Evolutionary conservation across 2,113 vertebrate genomes (phyloP), one percentile per base, ranked within the genome.

Genomic region (Heptranchias perlo): DNA sequence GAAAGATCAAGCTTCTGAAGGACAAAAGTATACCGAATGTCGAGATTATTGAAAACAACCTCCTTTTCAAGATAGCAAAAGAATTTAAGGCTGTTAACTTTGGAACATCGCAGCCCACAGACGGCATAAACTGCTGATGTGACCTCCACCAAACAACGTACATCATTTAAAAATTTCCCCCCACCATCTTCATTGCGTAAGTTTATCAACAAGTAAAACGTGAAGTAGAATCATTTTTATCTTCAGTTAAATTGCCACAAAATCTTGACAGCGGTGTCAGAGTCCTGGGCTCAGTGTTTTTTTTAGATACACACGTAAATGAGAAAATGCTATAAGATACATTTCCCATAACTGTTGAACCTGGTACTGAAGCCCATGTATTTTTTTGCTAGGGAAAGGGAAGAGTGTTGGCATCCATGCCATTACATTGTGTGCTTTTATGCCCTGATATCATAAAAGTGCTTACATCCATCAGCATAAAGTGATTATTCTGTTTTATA

Each of bases 1-100:
- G 92, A 94, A 94, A 94, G n/a, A 64, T 65, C 62, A 65, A 65
- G 21, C 58, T 94, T 28, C 23, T 64, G 92, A 94, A 94, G 92
- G 92, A 65, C 92, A 94, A 64, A n/a, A 5, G 6, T 62, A 16
- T 47, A 44, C 39, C 2, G 52, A 52, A 91, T n/a, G 31, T 54
- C 0, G 52, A 91, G 49, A 91, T 11, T 0, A 58, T 18, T 65
- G 39, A 47, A 94, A 94, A 94, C 62, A 94, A 47, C 23, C 61
- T 67, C 39, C 92, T 47, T 94, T 65, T 44, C 13, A 28, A 94
- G 92, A 94, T 94, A 94, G 92, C 58, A 28, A 25, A 94, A 64
- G 92, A 94, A 94, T 94, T 94, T 94, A 23, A 65, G 39, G n/a
- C 18, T 21, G 39, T 47, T 28, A 28, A 44, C 54, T 25, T 67